Base-by-base conservation (phyloP, 2,888 invertebrate genomes). In the Mythimna lalbum region DNA sequence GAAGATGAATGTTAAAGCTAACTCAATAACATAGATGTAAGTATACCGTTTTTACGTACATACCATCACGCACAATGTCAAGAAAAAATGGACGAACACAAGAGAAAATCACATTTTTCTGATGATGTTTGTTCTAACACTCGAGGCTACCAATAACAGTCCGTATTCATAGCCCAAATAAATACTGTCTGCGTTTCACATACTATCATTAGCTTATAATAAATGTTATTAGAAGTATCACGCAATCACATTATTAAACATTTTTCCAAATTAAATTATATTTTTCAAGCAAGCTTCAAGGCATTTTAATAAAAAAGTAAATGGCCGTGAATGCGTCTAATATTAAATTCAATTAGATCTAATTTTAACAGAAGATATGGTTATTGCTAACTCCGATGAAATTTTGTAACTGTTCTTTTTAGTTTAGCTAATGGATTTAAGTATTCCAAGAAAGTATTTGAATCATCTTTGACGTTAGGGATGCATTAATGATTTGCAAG, bases 161-260 rank as follows among this genome's bases (percentile, higher is more conserved):
- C 31, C 39, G 39, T 53, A 60, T 74, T 50, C 55, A 67, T 63
- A 74, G 62, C 53, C 55, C 27, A 47, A 63, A 62, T 49, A 39
- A 14, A 52, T 21, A 55, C 55, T 53, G 73, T 82, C 80, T 83
- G 81, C 71, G 81, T 80, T 84, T 80, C 82, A 84, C 85, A 80
- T 83, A 76, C 84, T 74, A 86, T 88, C 86, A 91, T 91, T 91
- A 90, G 1, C 80, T 85, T 82, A 81, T 87, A 90, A 90, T 89
- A 83, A 81, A 84, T 78, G 85, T 80, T 73, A 82, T 83, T 79
- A 71, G 72, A 63, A 60, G 9, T 64, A 74, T 65, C 82, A 86
- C 78, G 82, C 75, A 50, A 82, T 55, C 63, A 59, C 36, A 68
- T 76, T 66, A 72, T 73, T 77, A 69, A 64, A 21, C n/a, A 60